Evolutionary conservation across 2,888 invertebrate genomes (phyloP), one percentile per base, ranked within the genome.

Genomic region (Orchestes rusci): DNA sequence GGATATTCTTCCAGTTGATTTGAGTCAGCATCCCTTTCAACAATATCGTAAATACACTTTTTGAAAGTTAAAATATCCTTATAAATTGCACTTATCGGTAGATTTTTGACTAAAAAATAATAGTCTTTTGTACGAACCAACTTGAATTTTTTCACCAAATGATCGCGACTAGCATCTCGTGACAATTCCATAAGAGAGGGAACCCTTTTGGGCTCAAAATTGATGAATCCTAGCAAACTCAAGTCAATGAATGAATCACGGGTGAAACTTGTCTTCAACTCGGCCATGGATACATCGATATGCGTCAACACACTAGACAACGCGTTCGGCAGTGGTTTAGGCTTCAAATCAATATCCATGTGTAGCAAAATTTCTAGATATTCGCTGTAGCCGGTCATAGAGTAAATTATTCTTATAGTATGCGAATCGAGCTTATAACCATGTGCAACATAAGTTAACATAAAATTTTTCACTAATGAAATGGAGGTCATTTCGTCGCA

Each of bases 111-210:
- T 7, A 23, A 23, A 5, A 23, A 23, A 23, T 23, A 23, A 10
- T 23, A 23, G 7, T 23, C 10, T 10, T 23, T 23, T 5, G 23
- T 7, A 23, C 5, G 7, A 7, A 7, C 10, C 23, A 16, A 20
- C 12, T 17, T 30, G 44, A 44, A 52, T 20, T 30, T 53, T 17
- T 41, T 16, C 7, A 50, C 52, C 13, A 62, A 45, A 45, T 53
- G 36, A 32, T 54, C 53, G 32, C 59, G 51, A 36, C 56, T 33
- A 35, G 43, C 34, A 45, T 61, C 53, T 47, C 60, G 53, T 33
- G 59, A 43, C 37, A 62, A 37, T 50, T 62, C 57, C 12, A 60
- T 30, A 45, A 62, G 53, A 2, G 54, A 55, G 16, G 59, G 59
- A 41, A 58, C n/a, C 16, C 27, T 27, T 17, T 23, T 5, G 7